Conservation (phyloP, 2,113 vertebrate species). For the Pelvicachromis taeniatus region DNA sequence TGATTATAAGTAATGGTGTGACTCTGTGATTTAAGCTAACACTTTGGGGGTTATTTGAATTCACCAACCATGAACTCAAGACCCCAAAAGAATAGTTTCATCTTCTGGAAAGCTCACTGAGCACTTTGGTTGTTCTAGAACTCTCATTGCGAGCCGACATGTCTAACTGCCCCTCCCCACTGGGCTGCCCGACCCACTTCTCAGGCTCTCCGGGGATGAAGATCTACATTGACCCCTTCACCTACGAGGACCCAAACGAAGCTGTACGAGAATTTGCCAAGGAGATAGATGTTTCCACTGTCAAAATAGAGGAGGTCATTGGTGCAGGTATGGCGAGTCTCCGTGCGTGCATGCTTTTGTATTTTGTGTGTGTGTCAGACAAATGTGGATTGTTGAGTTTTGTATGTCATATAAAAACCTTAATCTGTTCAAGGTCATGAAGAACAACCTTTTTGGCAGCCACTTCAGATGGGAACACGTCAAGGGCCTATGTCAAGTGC, state of each 20-base stretch:
- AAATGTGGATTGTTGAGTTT: background rate
- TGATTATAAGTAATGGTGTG: constrained; percentile 27
- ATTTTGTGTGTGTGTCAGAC: background rate
- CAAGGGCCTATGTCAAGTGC: constrained; percentile 36
- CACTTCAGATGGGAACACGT: constrained; percentile 12
- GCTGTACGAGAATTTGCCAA: constrained; percentile 97
- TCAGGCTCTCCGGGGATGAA: constrained; percentile 98
- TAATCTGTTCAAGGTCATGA: constrained; percentile 7
- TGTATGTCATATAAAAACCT: background rate
- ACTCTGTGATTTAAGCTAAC: background rate
- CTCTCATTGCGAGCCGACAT: constrained; percentile 77
- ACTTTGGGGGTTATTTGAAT: background rate
- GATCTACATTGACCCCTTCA: constrained; percentile 99
- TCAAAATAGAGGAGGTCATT: constrained; percentile 99
- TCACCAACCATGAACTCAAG: background rate
- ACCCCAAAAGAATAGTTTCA: background rate
- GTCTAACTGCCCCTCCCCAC: constrained; percentile 77
- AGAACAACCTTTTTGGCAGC: background rate
- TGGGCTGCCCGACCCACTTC: constrained; percentile 78
- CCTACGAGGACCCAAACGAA: constrained; percentile 97
- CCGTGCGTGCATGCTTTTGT: background rate
- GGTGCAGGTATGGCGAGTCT: constrained; percentile 83
- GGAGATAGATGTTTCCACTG: constrained; percentile 97
- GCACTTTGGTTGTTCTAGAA: constrained; percentile 74
- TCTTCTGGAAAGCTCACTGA: constrained; percentile 44